Base-by-base conservation (phyloP, 1,140 invertebrate species). In the Orussus abietinus region DNA sequence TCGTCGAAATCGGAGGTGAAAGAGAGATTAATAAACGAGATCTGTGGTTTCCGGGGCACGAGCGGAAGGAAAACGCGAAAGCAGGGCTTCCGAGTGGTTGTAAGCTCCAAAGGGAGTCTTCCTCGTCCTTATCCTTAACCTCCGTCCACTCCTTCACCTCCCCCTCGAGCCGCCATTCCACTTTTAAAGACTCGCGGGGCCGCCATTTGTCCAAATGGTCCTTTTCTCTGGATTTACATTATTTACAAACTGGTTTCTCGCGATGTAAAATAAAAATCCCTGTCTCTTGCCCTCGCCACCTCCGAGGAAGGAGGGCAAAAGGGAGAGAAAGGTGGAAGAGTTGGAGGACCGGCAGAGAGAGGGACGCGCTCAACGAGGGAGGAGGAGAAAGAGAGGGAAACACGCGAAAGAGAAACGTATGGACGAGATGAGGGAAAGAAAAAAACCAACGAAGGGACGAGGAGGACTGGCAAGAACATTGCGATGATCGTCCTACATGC, bases 201-300 rank as follows among this genome's bases (percentile, higher is more conserved):
- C 37, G 30, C 42, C 45, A 11, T 30, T 34, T 35, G 29, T 50
- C 35, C 39, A 47, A 35, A 38, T 50, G 48, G 30, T 50, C 48
- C 51, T 59, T 58, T 61, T 55, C 59, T 57, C 48, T 52, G 51
- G 58, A 65, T 63, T 62, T 58, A 57, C 60, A 65, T 65, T 63
- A 65, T 63, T 63, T 63, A 54, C 53, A 60, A 65, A 63, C 62
- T 59, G 62, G 60, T 63, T 65, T 60, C 56, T 52, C 52, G 55
- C 55, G 53, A 60, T 47, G 51, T 49, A 49, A 62, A 63, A 59
- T 55, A 63, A 62, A 62, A 64, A 60, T 58, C 53, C 47, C 35
- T 48, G 53, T 49, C 51, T 46, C 56, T 36, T 48, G 49, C 47
- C 49, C 45, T 43, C 26, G 43, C 40, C 53, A 49, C 45, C 47